Evolutionary conservation across 2,888 invertebrate species (phyloP).

Genomic region (Rosalia funebris): DNA sequence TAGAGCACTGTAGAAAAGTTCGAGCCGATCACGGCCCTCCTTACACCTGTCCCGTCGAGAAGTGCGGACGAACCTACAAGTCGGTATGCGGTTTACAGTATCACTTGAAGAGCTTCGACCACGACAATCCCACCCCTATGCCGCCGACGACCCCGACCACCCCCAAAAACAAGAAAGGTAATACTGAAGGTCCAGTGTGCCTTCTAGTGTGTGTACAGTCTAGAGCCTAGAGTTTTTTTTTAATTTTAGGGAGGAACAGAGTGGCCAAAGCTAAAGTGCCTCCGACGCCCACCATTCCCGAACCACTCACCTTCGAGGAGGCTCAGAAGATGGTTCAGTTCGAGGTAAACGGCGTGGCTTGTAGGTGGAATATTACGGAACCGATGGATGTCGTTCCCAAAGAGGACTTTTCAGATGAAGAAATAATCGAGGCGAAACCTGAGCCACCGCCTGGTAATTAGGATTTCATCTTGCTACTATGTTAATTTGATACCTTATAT

Average conservation of each 20-base stretch:
- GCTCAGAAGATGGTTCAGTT: conserved; percentile 88
- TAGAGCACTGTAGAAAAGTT: conserved; percentile 86
- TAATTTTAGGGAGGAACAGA: conserved; percentile 44
- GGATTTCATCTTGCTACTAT: neutral
- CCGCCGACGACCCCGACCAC: conserved; percentile 69
- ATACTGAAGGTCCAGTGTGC: neutral
- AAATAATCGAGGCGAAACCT: conserved; percentile 64
- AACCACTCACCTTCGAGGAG: conserved; percentile 84
- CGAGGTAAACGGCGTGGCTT: conserved; percentile 77
- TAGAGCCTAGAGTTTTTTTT: neutral
- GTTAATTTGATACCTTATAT: conserved; percentile 15
- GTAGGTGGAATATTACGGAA: conserved; percentile 68
- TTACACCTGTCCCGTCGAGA: conserved; percentile 85
- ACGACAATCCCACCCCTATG: conserved; percentile 78
- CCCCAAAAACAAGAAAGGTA: conserved; percentile 72
- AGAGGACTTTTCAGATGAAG: conserved; percentile 69
- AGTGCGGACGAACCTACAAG: conserved; percentile 87
- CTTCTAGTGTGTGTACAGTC: neutral
- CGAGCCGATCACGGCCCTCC: conserved; percentile 84
- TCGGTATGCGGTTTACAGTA: conserved; percentile 87
- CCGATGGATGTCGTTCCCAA: conserved; percentile 75
- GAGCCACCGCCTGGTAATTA: conserved; percentile 56
- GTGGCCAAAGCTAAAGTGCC: conserved; percentile 48
- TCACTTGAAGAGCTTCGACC: conserved; percentile 86
- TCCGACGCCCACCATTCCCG: conserved; percentile 69